Conservation (phyloP, 2,888 invertebrate species). For the Drosophila picticornis region DNA sequence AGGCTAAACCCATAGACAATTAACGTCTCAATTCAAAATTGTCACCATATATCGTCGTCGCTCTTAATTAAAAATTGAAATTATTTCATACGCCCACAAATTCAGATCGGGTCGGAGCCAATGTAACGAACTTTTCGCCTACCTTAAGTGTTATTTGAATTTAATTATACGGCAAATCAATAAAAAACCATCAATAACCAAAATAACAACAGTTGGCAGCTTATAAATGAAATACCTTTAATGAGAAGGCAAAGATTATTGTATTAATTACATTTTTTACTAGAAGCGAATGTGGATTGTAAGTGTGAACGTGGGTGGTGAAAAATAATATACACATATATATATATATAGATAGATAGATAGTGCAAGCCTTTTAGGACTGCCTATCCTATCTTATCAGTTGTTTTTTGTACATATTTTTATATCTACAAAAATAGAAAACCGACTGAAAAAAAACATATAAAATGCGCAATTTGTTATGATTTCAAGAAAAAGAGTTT, state of each 20-base stretch:
- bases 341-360: not conserved
- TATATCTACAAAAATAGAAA: not conserved
- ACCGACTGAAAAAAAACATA: too few relatives aligned
- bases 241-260: conserved; percentile 6
- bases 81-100: conserved; percentile 39
- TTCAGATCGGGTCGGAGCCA: conserved; percentile 12
- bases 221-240: conserved; percentile 19
- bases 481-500: not conserved
- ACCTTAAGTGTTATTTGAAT: conserved; percentile 64
- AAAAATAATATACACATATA: conserved; percentile 5
- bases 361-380: not conserved
- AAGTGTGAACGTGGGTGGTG: not conserved
- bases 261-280: not conserved
- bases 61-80: conserved; percentile 65
- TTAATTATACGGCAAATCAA: conserved; percentile 50
- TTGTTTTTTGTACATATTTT: not conserved
- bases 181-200: not conserved
- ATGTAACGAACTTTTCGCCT: conserved; percentile 19
- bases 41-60: conserved; percentile 47
- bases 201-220: conserved; percentile 14
- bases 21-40: conserved; percentile 70
- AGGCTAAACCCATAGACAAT: conserved; percentile 37
- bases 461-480: not conserved
- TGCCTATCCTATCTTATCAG: conserved; percentile 16
- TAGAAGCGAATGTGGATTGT: not conserved